Conservation (phyloP, 2,888 invertebrate genomes). For the Theristus sp. region DNA sequence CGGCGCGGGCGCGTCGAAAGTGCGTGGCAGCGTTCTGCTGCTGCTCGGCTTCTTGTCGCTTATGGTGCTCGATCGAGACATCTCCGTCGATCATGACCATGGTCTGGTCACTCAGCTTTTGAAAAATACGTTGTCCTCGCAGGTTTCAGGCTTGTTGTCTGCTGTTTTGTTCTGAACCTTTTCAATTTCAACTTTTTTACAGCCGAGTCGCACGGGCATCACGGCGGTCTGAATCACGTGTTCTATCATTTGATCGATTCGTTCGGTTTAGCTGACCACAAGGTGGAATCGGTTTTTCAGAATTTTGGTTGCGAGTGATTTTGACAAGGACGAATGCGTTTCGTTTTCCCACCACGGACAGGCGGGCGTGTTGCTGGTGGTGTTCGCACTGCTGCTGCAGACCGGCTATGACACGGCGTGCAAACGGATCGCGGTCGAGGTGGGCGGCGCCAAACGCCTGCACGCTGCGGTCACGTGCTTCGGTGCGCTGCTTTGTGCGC, state of each 20-base stretch:
- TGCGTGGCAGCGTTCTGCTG: slow-evolving; percentile 30
- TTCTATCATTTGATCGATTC: slow-evolving; percentile 36
- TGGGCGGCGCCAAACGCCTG: slow-evolving; percentile 37
- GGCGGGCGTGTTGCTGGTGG: slow-evolving; percentile 38
- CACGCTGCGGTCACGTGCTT: slow-evolving; percentile 35
- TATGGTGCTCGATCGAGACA: slow-evolving; percentile 39
- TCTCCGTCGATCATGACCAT: slow-evolving; percentile 27
- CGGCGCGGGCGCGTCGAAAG: slow-evolving; percentile 33
- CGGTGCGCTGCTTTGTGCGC: neutral
- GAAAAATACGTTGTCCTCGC: too few species aligned
- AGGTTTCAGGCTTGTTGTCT: too few species aligned
- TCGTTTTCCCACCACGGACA: slow-evolving; percentile 9
- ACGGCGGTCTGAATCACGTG: slow-evolving; percentile 34
- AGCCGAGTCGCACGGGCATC: slow-evolving; percentile 34
- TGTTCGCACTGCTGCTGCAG: slow-evolving; percentile 33
- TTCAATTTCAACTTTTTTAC: neutral
- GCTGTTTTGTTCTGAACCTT: too few species aligned
- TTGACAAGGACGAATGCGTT: too few species aligned
- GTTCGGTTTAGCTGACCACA: slow-evolving; percentile 40
- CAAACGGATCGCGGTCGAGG: slow-evolving; percentile 34
- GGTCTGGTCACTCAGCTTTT: too few species aligned
- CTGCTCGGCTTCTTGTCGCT: slow-evolving; percentile 35
- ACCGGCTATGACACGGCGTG: slow-evolving; percentile 32
- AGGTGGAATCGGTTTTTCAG: slow-evolving; percentile 32
- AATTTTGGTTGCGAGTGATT: too few species aligned